Evolutionary conservation across 2,888 invertebrate genomes (phyloP), one percentile per base, ranked within the genome.

Genomic region (Polydrusus tereticollis): DNA sequence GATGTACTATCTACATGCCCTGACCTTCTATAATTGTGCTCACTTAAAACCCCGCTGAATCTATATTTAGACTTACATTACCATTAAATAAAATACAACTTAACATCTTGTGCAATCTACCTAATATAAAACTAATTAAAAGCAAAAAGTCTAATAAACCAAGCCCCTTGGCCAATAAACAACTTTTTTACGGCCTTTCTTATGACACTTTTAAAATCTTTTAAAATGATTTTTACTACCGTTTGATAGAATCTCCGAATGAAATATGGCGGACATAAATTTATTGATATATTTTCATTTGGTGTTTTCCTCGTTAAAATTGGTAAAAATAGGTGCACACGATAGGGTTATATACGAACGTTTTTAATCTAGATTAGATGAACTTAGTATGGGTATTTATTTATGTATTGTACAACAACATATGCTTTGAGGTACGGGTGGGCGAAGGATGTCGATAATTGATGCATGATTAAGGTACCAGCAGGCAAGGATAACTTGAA

Each of bases 161-260:
- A 26, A 64, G 58, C 20, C 67, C 63, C 59, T 64, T 52, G 45
- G 72, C 68, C 45, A 72, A 72, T 72, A 72, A 72, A 72, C 72
- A 68, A 72, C 65, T 72, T 72, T 69, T 71, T 72, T 64, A 72
- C 57, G 68, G 59, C 33, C 50, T 33, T 72, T 72, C 72, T 72
- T 72, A 72, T 72, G 72, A 68, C 68, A 63, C 63, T 68, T 72
- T 72, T 68, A 72, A 68, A 72, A 72, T 68, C 47, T 29, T 63
- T 72, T 72, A 72, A 66, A 66, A 67, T 72, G 64, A 70, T 72
- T 72, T 72, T 72, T 72, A 72, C 68, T 64, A 64, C 68, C 58
- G 68, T 68, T 72, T 72, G 72, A 72, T 72, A 72, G 72, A 72
- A 72, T 72, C 68, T 72, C 23, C 36, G 33, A 36, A 66, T 63